Percentiles rank a stretch among this genome's conserved stretches.
These are phyloP conservation scores for Heliconius charithonia DNA, from an alignment of 2,888 invertebrate genomes.

Conservation along the genomic window DNA sequence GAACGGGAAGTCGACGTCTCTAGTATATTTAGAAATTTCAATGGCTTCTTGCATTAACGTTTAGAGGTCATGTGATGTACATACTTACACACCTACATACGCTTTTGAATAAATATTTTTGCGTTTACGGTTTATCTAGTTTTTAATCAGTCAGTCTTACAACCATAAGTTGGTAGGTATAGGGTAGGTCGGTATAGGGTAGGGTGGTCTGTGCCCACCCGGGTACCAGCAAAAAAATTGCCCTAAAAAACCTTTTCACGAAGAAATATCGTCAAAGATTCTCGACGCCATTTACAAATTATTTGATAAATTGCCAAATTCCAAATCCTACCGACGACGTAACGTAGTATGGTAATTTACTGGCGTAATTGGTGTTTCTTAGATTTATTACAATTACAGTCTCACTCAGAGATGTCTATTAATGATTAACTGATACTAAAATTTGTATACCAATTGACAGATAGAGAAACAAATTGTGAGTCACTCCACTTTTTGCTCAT, in stretches of 20 bases:
- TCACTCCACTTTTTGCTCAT: too few relatives aligned
- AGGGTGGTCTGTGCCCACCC: too few relatives aligned
- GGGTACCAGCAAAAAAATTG: too few relatives aligned
- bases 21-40: slow-evolving; percentile 41
- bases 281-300: not conserved
- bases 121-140: not conserved
- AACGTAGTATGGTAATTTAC: not conserved
- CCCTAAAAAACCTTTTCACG: too few relatives aligned
- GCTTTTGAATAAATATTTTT: not conserved
- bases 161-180: too few relatives aligned
- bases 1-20: slow-evolving; percentile 36
- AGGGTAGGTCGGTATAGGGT: too few relatives aligned
- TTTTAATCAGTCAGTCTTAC: not conserved
- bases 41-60: slow-evolving; percentile 36
- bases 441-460: too few relatives aligned
- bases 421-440: not conserved
- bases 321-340: not conserved
- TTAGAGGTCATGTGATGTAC: slow-evolving; percentile 30
- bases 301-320: slow-evolving; percentile 23
- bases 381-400: not conserved
- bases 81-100: not conserved
- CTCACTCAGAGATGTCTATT: not conserved
- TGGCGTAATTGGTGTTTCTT: not conserved
- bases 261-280: not conserved
- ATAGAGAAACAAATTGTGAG: too few relatives aligned